Evolutionary conservation across 2,888 invertebrate species (phyloP), one percentile per base, ranked within the genome.

Genomic region (Thera obeliscata): DNA sequence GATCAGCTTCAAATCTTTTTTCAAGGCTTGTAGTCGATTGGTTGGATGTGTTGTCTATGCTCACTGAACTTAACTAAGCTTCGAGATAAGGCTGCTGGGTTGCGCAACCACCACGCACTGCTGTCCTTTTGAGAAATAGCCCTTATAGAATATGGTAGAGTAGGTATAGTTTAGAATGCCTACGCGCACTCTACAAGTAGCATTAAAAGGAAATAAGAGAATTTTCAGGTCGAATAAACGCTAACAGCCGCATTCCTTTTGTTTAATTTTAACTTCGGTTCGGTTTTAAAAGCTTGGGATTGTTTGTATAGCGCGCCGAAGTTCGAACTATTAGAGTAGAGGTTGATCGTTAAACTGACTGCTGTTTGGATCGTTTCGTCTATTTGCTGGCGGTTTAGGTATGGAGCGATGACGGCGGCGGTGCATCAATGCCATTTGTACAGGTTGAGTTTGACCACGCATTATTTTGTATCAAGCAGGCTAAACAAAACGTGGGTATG

Each of bases 301-400:
- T 72, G 72, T 72, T 70, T 74, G 67, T 64, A 22, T 64, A 69
- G 64, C 61, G 66, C 58, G 66, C 61, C 62, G 52, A 66, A 57
- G 65, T 71, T 61, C 62, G 52, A 66, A 57, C 66, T 71, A 70
- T 72, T 67, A 55, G 65, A 49, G 71, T 72, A 72, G 76, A 79
- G 80, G 81, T 79, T 75, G 81, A 69, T 84, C 83, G 80, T 86
- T 81, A 85, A 87, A 81, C 81, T 81, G 80, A 85, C 81, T 83
- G 80, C 81, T 76, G 83, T 82, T 83, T 81, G 76, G 81, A 81
- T 82, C 76, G 78, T 79, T 79, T 75, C 72, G 73, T 71, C 67
- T 79, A 81, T 82, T 83, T 82, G 82, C 74, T 76, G 74, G 74
- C 64, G 72, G 77, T 82, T 82, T 80, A 82, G 77, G 74, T 80